phyloP scores from a whole-genome alignment of 2,797 vertebrate species.

The Corythornis leucogaster region DNA sequence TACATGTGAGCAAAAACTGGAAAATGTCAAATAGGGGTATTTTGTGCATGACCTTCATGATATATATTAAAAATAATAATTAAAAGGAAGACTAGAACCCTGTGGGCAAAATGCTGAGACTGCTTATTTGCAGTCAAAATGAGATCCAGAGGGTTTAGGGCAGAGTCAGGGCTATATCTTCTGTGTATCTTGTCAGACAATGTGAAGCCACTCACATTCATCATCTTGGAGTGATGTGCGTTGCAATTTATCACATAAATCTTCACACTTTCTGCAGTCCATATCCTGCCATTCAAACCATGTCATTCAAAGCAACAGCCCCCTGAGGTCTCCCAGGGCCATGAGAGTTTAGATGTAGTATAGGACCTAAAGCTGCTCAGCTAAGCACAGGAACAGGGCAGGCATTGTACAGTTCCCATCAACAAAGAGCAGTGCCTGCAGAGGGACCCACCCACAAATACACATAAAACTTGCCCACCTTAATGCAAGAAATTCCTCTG shows the following conservation, averaged over 20 bases:
- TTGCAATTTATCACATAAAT: neutral
- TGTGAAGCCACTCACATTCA: neutral
- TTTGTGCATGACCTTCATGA: neutral
- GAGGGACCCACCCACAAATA: neutral
- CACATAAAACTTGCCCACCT: neutral
- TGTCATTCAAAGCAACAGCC: neutral
- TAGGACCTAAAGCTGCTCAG: neutral
- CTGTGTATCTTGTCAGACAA: neutral
- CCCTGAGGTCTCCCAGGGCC: neutral
- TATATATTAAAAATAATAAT: neutral
- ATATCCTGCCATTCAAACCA: neutral
- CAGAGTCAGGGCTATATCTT: neutral
- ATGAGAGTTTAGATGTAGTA: neutral
- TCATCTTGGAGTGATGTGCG: accelerated
- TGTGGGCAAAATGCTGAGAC: neutral
- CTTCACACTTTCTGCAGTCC: neutral
- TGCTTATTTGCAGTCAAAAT: neutral
- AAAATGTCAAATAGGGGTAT: neutral
- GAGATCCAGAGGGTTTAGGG: neutral
- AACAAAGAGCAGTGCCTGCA: accelerated
- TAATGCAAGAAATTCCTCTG: neutral
- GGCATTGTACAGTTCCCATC: neutral
- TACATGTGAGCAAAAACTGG: neutral
- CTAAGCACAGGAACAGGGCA: neutral
- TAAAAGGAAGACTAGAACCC: neutral